Evolutionary conservation across 1,140 invertebrate species (phyloP).

Genomic region (Ostrea denselamellosa): DNA sequence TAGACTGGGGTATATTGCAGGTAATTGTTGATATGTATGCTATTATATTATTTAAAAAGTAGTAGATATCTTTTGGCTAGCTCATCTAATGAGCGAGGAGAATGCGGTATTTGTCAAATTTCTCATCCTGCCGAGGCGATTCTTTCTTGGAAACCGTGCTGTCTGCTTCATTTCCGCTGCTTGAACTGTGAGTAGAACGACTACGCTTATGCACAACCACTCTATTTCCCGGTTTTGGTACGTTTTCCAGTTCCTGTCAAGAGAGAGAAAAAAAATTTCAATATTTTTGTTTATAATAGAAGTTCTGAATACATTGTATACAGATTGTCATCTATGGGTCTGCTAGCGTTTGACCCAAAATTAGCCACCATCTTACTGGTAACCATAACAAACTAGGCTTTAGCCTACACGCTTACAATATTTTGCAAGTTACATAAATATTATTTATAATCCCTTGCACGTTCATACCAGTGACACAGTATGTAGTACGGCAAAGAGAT

Average conservation of each 20-base stretch:
- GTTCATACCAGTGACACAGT: background rate
- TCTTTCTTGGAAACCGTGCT: background rate
- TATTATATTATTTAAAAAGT: background rate
- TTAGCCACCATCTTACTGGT: background rate
- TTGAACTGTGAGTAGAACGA: constrained; percentile 32
- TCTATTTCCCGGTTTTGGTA: constrained; percentile 66
- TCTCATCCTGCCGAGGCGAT: constrained; percentile 4
- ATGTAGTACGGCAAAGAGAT: background rate
- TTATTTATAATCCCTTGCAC: background rate
- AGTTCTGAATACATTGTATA: background rate
- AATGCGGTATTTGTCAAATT: constrained; percentile 22
- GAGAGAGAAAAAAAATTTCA: background rate
- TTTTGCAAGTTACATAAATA: background rate
- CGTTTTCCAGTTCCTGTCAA: constrained; percentile 58
- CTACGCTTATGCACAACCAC: constrained; percentile 60
- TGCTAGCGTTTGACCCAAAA: background rate
- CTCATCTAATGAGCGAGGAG: constrained; percentile 24
- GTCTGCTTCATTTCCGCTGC: constrained; percentile 40
- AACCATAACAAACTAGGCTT: background rate
- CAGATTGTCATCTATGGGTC: background rate
- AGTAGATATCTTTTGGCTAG: constrained; percentile 5
- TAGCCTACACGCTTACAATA: background rate
- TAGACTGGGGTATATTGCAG: background rate
- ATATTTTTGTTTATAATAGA: background rate
- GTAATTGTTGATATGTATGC: background rate